Percentiles rank a stretch among this genome's conserved stretches.
These are phyloP conservation scores for Mormyrops attenuatus DNA, from an alignment of 2,797 vertebrate genomes.

Conservation along the genomic window DNA sequence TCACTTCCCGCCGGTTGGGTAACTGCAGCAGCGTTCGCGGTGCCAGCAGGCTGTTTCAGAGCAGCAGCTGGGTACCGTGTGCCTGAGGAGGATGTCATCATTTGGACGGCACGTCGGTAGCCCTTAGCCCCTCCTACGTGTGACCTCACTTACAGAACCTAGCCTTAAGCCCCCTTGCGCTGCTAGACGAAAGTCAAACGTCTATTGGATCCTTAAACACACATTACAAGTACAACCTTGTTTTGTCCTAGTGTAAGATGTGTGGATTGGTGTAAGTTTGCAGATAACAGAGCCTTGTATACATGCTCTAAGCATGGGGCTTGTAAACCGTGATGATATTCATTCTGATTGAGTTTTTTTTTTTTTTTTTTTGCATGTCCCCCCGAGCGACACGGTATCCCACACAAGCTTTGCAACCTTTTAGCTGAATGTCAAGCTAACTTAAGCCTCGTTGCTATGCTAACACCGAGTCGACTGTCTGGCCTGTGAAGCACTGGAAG, in stretches of 20 bases:
- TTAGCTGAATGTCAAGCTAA: constrained; percentile 42
- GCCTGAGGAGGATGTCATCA: constrained; percentile 20
- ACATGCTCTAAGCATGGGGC: background rate
- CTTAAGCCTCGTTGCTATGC: constrained; percentile 51
- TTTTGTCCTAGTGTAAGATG: background rate
- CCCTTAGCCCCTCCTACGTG: constrained; percentile 12
- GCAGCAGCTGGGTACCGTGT: background rate
- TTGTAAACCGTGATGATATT: background rate
- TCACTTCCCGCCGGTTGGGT: constrained; percentile 22
- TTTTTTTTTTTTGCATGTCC: constrained; percentile 20
- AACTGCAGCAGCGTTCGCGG: background rate
- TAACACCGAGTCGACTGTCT: constrained; percentile 37
- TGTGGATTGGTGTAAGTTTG: background rate
- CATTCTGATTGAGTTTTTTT: constrained; percentile 15
- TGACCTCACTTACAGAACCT: constrained; percentile 2
- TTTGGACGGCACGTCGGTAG: constrained; percentile 15
- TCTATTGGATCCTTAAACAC: background rate
- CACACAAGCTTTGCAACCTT: constrained; percentile 42
- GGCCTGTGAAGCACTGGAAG: background rate
- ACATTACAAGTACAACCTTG: background rate
- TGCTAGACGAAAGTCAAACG: background rate
- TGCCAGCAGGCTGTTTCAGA: background rate
- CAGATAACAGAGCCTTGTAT: background rate
- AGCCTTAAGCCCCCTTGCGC: background rate
- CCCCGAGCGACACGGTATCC: constrained; percentile 50